A percentile compares a stretch with the other conserved stretches of the same genome.
These are phyloP conservation scores for Bovichtus diacanthus DNA, from an alignment of 2,797 vertebrate species.

Conservation along the genomic window DNA sequence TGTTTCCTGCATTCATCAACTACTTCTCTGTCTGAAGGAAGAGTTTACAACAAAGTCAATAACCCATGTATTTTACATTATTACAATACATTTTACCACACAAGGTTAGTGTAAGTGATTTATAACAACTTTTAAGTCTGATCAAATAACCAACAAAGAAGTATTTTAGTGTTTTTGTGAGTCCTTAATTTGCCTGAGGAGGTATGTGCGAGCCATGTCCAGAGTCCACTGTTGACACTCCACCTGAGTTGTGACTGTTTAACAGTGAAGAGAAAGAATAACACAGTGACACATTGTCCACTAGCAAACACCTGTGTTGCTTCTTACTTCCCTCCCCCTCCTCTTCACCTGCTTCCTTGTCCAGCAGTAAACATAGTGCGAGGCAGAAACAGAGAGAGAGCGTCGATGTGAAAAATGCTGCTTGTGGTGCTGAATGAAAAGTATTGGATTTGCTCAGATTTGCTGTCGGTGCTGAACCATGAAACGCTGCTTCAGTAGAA, in stretches of 20 bases:
- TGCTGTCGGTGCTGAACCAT: conserved; percentile 12
- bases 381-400: neutral
- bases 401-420: neutral
- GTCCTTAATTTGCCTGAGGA: neutral
- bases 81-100: neutral
- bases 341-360: neutral
- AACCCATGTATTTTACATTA: neutral
- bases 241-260: neutral
- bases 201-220: neutral
- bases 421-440: conserved; percentile 28
- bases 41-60: neutral
- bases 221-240: neutral
- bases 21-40: neutral
- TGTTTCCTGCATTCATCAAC: neutral
- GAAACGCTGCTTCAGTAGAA: neutral
- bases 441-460: conserved; percentile 13
- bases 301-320: neutral
- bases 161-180: neutral
- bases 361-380: neutral
- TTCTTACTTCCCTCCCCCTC: neutral
- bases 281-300: neutral
- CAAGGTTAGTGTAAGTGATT: neutral
- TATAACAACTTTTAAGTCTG: neutral
- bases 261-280: neutral
- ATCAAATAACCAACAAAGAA: neutral